Evolutionary conservation across 2,888 invertebrate genomes (phyloP), one percentile per base, ranked within the genome.

Genomic region (Chromoteleia sp.): DNA sequence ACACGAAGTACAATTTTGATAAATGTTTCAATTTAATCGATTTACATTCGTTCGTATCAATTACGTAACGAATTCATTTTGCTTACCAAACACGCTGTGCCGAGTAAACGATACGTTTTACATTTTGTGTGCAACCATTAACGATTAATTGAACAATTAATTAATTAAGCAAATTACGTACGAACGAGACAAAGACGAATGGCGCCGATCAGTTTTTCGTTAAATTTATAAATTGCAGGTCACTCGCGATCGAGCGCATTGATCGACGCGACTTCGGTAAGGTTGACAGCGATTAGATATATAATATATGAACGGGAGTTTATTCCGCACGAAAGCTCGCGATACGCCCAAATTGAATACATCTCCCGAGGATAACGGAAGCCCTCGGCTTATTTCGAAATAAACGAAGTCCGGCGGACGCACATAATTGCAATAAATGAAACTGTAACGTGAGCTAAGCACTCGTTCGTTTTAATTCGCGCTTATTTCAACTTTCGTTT

Each of bases 401-500:
- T 15, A 43, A 59, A 59, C 17, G 15, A 29, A 43, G 43, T 59
- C 59, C 39, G n/a, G 43, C 15, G 25, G 68, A 33, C 45, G 17
- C 25, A 39, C 25, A 48, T 73, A 61, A 73, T 73, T 73, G 73
- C 52, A 73, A 73, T 54, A 73, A 52, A 54, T 54, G 61, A 61
- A 73, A 52, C 39, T 39, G 41, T 39, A 61, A 61, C 41, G 33
- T 29, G 29, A n/a, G n/a, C 21, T 43, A 50, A 73, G 54, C 25
- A 52, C 30, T 61, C 52, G 52, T 61, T 61, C 61, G 39, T 73
- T 61, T 73, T 52, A 41, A 73, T 73, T 73, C 59, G 10, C 36
- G 8, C 50, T 63, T 36, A 50, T 50, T 63, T 48, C 12, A 63
- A 63, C 48, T 50, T 48, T 33, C 19, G 15, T 7, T 59, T 12